These are phyloP conservation scores for Andricus grossulariae DNA, from an alignment of 1,140 invertebrate genomes.

Conservation along the genomic window DNA sequence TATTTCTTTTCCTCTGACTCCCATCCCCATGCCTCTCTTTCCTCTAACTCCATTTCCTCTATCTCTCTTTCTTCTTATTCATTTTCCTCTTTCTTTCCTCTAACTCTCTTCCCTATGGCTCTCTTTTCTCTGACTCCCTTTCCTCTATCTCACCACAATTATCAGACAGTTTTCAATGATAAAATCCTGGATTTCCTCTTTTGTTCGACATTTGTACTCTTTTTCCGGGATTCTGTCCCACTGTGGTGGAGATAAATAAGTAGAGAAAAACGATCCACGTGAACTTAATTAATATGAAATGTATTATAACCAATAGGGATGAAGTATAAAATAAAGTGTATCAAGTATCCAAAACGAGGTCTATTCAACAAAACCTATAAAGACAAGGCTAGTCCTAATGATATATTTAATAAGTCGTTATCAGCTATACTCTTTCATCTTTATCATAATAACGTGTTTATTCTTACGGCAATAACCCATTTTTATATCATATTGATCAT, in stretches of 20 bases:
- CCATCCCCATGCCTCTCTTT: too few species aligned
- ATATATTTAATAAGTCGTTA: conserved; percentile 72
- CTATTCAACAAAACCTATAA: conserved; percentile 54
- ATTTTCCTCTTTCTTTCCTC: too few species aligned
- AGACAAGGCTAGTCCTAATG: conserved; percentile 71
- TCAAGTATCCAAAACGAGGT: conserved; percentile 48
- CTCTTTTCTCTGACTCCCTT: too few species aligned
- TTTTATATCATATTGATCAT: conserved; percentile 60
- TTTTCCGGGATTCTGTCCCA: too few species aligned
- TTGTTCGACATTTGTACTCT: too few species aligned
- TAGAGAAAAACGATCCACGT: neutral
- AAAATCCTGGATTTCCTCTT: too few species aligned
- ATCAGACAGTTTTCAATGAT: too few species aligned
- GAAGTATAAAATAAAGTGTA: conserved; percentile 44
- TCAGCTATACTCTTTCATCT: conserved; percentile 55
- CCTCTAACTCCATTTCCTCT: too few species aligned
- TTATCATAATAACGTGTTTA: conserved; percentile 61
- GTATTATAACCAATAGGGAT: conserved; percentile 40
- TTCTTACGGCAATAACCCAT: conserved; percentile 61
- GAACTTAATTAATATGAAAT: conserved; percentile 47
- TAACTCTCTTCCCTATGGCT: too few species aligned
- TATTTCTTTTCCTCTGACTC: too few species aligned
- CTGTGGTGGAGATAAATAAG: neutral
- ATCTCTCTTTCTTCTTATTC: too few species aligned
- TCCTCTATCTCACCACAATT: too few species aligned